Percentiles rank a stretch among this genome's conserved stretches.
phyloP scores from a whole-genome alignment of 2,113 vertebrate genomes.

The Pogona vitticeps region DNA sequence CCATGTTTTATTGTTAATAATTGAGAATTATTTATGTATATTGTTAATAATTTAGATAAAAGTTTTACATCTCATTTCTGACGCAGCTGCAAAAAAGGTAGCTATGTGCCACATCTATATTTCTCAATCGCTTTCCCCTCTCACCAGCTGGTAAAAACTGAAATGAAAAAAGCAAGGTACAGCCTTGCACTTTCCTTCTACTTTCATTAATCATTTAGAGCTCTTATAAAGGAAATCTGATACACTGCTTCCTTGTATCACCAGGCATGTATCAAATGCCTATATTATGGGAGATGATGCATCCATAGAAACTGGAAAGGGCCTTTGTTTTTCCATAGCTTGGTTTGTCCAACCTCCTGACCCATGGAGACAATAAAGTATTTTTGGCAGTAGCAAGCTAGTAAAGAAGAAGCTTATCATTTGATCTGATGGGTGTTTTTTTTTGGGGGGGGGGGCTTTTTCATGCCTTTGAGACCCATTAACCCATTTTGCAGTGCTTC shows the following conservation, averaged over 20 bases:
- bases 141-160: not conserved
- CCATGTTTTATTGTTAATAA: not conserved
- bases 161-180: not conserved
- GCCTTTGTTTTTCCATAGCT: not conserved
- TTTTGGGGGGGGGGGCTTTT: not conserved
- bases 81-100: not conserved
- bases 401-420: not conserved
- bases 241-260: constrained; percentile 3
- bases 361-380: not conserved
- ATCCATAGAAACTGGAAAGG: not conserved
- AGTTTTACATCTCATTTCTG: not conserved
- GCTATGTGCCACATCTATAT: not conserved
- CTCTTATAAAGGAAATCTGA: constrained; percentile 23
- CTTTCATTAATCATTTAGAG: constrained; percentile 30
- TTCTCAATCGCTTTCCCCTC: not conserved
- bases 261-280: not conserved
- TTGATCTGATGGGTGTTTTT: not conserved
- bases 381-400: not conserved
- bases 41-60: constrained; percentile 14
- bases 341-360: not conserved
- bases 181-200: not conserved
- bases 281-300: constrained; percentile 7
- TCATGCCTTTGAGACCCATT: too few relatives aligned
- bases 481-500: not conserved
- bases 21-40: not conserved